Conservation (phyloP, 2,113 vertebrate species). For the Leucosticte australis region DNA sequence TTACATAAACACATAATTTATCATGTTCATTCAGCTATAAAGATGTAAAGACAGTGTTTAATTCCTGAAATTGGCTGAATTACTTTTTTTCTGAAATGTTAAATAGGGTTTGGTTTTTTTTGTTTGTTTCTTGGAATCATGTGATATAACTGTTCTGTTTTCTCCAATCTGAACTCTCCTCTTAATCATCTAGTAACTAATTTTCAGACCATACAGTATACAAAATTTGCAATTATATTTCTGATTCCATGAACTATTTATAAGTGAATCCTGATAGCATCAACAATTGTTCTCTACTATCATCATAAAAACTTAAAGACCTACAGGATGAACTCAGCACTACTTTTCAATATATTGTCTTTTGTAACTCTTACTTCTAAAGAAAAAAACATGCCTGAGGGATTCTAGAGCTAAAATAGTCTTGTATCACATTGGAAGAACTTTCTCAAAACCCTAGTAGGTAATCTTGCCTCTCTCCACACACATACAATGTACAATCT, state of each 20-base stretch:
- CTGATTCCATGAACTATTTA: neutral
- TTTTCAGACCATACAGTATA: neutral
- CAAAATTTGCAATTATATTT: neutral
- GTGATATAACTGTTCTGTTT: neutral
- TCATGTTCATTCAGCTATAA: neutral
- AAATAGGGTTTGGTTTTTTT: neutral
- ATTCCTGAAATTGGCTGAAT: neutral
- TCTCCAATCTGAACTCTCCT: neutral
- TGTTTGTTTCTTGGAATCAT: neutral
- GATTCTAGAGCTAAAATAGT: neutral
- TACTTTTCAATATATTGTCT: neutral
- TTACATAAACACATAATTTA: neutral
- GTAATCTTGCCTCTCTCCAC: neutral
- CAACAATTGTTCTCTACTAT: neutral
- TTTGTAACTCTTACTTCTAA: neutral
- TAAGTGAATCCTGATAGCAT: neutral
- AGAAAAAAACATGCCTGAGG: neutral
- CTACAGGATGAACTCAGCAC: neutral
- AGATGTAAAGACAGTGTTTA: neutral
- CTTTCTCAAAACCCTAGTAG: neutral
- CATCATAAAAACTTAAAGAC: neutral
- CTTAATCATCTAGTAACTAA: neutral
- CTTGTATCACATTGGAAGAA: neutral
- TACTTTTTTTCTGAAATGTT: neutral
- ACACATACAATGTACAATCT: fast-evolving